A percentile compares a stretch with the other conserved stretches of the same genome.
Evolutionary conservation across 2,797 vertebrate species (phyloP).

Genomic region (Sebastes nivosus): DNA sequence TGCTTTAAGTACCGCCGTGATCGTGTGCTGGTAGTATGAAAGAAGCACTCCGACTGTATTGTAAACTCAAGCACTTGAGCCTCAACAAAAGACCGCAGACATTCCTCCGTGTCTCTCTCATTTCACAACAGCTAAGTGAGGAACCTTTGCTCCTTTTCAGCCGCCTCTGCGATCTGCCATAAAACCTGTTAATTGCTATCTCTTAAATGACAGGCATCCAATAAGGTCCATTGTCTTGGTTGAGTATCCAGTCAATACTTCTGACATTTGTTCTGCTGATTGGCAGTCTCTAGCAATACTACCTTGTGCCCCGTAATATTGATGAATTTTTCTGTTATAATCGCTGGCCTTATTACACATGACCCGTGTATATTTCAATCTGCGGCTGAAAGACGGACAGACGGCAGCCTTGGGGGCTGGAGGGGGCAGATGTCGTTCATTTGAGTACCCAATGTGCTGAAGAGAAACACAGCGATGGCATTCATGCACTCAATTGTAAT

Average conservation of each 20-base stretch:
- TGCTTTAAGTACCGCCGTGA: not conserved
- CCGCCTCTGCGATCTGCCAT: constrained; percentile 33
- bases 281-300: constrained; percentile 28
- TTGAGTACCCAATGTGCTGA: not conserved
- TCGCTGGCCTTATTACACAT: constrained; percentile 16
- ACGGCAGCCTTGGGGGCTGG: not conserved
- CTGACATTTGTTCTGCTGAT: constrained; percentile 47
- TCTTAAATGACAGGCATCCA: constrained; percentile 59
- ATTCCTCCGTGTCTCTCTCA: constrained; percentile 26
- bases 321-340: constrained; percentile 35
- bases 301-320: constrained; percentile 17
- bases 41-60: constrained; percentile 31
- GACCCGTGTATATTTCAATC: constrained; percentile 30
- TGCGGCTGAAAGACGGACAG: not conserved
- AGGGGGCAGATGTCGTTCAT: constrained; percentile 3
- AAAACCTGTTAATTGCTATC: constrained; percentile 58
- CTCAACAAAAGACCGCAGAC: constrained; percentile 41
- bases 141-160: constrained; percentile 40
- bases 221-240: constrained; percentile 49
- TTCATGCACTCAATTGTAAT: not conserved
- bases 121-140: constrained; percentile 39
- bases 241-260: constrained; percentile 46
- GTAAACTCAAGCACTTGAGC: constrained; percentile 21
- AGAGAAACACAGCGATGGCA: not conserved
- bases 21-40: constrained; percentile 11